Base-by-base conservation (phyloP, 2,113 vertebrate genomes). In the Brachyhypopomus occidentalis region DNA sequence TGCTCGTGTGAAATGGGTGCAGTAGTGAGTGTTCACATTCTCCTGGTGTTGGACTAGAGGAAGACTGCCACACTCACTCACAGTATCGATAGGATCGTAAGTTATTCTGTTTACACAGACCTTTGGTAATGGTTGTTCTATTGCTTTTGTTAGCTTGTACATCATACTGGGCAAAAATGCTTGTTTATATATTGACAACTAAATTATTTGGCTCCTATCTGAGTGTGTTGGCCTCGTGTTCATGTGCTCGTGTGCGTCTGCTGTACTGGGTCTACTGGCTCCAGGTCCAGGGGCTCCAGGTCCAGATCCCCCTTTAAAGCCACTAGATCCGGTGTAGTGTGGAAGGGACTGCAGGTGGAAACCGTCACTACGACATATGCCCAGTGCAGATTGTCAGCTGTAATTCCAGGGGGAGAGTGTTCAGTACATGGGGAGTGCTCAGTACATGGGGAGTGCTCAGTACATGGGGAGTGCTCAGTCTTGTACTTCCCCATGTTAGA, bases 151-250 rank as follows among this genome's bases (percentile, higher is more conserved):
- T 93, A 92, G 92, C 90, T 90, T 89, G 90, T 93, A 91, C 91
- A 91, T 92, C 92, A 92, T 92, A 89, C 90, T 91, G 91, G 90
- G 92, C 93, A 93, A 95, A 92, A 93, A 93, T 93, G 93, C 91
- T 93, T 91, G 88, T 92, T 93, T 95, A 94, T 96, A 95, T 96
- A 95, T 96, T 93, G 95, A 95, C 95, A 94, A 95, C 94, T 96
- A 95, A 96, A 93, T 90, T 91, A 91, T 91, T 82, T 91, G 94
- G 92, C 91, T 93, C 84, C 85, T 89, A 89, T 91, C 89, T 80
- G 77, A 38, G 75, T 83, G 75, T 82, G 67, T 36, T 71, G 22
- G 38, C 75, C 27, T 82, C 55, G 16, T 81, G 82, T 84, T 74
- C 76, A 76, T 41, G 5, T 7, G 22, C 38, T 38, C 14, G 34